phyloP scores from a whole-genome alignment of 2,888 invertebrate species.

The Nephrocerus scutellatus region DNA sequence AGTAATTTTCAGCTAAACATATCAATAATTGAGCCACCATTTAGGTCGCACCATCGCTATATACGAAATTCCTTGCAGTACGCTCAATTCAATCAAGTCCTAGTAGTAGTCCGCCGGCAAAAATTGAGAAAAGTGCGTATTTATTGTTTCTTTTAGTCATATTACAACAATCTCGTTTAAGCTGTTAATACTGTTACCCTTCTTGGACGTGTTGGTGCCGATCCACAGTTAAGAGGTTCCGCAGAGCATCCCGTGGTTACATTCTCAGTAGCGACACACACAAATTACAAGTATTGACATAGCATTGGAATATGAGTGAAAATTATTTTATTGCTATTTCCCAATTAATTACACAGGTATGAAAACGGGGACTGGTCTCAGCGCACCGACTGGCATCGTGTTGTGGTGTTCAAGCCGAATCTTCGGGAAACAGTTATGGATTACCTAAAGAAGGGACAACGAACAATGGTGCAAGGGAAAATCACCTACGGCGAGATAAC shows the following conservation, averaged over 20 bases:
- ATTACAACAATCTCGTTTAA: constrained; percentile 32
- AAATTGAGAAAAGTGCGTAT: constrained; percentile 36
- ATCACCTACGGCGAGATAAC: constrained; percentile 79
- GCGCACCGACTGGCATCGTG: constrained; percentile 86
- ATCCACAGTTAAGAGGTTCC: constrained; percentile 77
- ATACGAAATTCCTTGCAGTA: too few species aligned
- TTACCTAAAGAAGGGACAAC: constrained; percentile 77
- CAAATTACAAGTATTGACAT: constrained; percentile 61
- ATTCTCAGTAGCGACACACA: constrained; percentile 86
- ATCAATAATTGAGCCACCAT: too few species aligned
- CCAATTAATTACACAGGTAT: constrained; percentile 50
- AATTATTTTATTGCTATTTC: background rate
- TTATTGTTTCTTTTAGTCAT: background rate
- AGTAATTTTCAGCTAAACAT: too few species aligned
- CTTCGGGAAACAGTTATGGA: constrained; percentile 72
- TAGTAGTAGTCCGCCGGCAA: constrained; percentile 17
- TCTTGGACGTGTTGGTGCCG: constrained; percentile 80
- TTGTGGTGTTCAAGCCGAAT: constrained; percentile 78
- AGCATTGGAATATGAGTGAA: background rate
- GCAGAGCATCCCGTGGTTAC: constrained; percentile 77
- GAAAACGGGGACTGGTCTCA: constrained; percentile 73
- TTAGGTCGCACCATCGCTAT: too few species aligned
- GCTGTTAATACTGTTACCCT: constrained; percentile 79
- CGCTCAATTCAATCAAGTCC: too few species aligned
- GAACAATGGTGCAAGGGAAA: constrained; percentile 74